Evolutionary conservation across 2,797 vertebrate genomes (phyloP).

Genomic region (Urocyon cinereoargenteus): DNA sequence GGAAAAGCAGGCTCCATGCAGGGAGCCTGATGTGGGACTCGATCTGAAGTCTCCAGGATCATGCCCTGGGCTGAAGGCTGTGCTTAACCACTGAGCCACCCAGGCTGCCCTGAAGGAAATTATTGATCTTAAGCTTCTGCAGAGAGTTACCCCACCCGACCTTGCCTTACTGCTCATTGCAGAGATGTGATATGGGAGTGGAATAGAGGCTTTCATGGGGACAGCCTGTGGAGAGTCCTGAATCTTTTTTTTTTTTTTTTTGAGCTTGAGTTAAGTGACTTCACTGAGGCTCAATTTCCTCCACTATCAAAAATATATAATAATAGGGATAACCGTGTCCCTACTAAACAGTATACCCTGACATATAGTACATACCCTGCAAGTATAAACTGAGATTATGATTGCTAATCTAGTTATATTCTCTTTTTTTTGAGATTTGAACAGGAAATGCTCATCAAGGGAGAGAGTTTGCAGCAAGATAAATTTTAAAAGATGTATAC

Average conservation of each 20-base stretch:
- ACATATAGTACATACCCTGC: background rate
- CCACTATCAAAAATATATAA: background rate
- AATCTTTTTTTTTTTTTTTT: background rate
- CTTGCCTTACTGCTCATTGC: background rate
- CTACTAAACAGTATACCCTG: background rate
- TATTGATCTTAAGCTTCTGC: background rate
- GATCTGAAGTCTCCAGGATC: too few species aligned
- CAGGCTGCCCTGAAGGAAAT: too few species aligned
- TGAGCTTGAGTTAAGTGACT: background rate
- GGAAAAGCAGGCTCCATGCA: too few species aligned
- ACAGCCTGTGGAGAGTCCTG: background rate
- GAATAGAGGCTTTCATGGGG: background rate
- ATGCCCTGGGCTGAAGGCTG: too few species aligned
- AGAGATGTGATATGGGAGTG: rapidly evolving
- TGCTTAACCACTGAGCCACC: too few species aligned
- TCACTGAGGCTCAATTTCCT: background rate
- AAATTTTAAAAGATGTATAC: background rate
- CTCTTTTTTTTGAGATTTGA: background rate
- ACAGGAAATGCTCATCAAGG: background rate
- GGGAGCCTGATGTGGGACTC: too few species aligned
- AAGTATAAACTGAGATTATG: background rate
- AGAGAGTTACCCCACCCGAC: background rate
- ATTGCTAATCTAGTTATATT: background rate
- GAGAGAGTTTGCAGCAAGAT: background rate
- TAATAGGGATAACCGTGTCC: background rate